Conservation (phyloP, 2,888 invertebrate species). For the Craniophora ligustri region DNA sequence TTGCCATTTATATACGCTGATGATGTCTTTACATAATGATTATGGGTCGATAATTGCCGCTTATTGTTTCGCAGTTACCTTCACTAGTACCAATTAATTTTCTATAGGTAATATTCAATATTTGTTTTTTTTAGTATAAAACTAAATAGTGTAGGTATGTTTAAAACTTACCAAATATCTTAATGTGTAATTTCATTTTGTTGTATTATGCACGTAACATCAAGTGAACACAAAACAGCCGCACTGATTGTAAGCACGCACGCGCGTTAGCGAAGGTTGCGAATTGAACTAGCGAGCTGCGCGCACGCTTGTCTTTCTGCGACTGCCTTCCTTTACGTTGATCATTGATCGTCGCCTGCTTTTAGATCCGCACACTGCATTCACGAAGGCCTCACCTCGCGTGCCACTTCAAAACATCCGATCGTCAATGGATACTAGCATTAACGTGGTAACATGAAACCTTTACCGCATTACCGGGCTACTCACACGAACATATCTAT, state of each 20-base stretch:
- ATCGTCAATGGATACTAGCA: conserved; percentile 65
- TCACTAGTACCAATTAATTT: conserved; percentile 6
- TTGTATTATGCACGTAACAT: conserved; percentile 58
- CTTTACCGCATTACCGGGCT: conserved; percentile 16
- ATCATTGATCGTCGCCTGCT: conserved; percentile 47
- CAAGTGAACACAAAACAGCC: conserved; percentile 66
- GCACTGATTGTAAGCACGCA: conserved; percentile 53
- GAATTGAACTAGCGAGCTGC: conserved; percentile 68
- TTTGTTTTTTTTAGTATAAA: not conserved
- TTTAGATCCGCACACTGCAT: conserved; percentile 64
- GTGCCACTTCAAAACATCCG: conserved; percentile 73
- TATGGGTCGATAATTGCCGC: conserved; percentile 14
- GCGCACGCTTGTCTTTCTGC: conserved; percentile 76
- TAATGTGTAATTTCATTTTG: conserved; percentile 80
- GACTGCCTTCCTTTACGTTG: conserved; percentile 67
- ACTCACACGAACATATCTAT: not conserved
- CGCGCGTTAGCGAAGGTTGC: conserved; percentile 58
- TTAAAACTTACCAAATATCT: conserved; percentile 79
- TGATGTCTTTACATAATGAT: conserved; percentile 11
- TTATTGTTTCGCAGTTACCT: conserved; percentile 31
- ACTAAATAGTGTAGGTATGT: too few relatives aligned
- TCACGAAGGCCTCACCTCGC: conserved; percentile 70
- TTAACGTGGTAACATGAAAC: conserved; percentile 53
- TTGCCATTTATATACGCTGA: conserved; percentile 3
- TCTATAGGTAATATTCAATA: not conserved